Evolutionary conservation across 2,113 vertebrate species (phyloP).

Genomic region (Channa argus): DNA sequence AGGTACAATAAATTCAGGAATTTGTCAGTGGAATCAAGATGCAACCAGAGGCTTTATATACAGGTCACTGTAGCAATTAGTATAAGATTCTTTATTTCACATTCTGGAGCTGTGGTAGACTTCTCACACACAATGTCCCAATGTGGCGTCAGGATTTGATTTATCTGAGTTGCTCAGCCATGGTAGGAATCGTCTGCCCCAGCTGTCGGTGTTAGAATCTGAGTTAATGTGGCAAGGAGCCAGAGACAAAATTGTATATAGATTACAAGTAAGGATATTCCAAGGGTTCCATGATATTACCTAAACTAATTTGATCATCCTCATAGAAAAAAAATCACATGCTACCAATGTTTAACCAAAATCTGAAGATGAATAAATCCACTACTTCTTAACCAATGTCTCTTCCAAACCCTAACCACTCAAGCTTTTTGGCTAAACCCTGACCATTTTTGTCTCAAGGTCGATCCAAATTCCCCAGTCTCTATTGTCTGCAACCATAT

Average conservation of each 20-base stretch:
- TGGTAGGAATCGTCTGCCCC: constrained; percentile 61
- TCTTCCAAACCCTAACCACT: too few species aligned
- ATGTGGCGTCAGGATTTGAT: constrained; percentile 24
- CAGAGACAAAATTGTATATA: neutral
- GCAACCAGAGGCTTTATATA: neutral
- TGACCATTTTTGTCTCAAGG: too few species aligned
- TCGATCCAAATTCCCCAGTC: too few species aligned
- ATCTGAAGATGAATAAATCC: too few species aligned
- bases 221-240: constrained; percentile 44
- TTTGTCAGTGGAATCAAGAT: neutral
- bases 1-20: neutral
- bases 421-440: too few species aligned
- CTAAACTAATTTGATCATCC: constrained; percentile 1
- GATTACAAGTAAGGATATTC: neutral
- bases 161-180: constrained; percentile 43
- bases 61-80: constrained; percentile 2
- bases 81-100: constrained; percentile 26
- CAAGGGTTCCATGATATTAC: too few species aligned
- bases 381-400: too few species aligned
- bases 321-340: too few species aligned
- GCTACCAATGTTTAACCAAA: too few species aligned
- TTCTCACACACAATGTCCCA: neutral
- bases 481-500: too few species aligned
- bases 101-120: constrained; percentile 19
- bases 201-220: constrained; percentile 40